Evolutionary conservation across 2,888 invertebrate species (phyloP).

Genomic region (Cremastinae sp.): DNA sequence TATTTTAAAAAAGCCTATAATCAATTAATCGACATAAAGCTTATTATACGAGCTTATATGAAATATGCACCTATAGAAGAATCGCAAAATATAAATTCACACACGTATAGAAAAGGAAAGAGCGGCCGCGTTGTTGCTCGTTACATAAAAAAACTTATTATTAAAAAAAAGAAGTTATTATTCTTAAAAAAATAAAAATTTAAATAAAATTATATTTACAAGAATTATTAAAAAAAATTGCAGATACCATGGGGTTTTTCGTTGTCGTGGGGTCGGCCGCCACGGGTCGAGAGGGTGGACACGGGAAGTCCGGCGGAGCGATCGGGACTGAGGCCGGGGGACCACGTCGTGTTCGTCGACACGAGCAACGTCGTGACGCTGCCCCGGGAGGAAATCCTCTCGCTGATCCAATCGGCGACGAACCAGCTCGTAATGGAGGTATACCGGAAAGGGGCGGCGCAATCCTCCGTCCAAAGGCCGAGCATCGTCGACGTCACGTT

Average conservation of each 20-base stretch:
- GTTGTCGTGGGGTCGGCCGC: slow-evolving; percentile 94
- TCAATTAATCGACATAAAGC: neutral
- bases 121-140: too few species aligned
- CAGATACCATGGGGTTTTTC: slow-evolving; percentile 86
- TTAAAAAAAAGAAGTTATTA: too few species aligned
- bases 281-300: slow-evolving; percentile 91
- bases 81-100: too few species aligned
- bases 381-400: slow-evolving; percentile 86
- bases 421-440: slow-evolving; percentile 77
- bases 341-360: slow-evolving; percentile 94
- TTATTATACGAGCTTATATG: neutral
- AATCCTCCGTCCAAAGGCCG: slow-evolving; percentile 70
- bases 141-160: slow-evolving; percentile 10
- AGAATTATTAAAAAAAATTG: slow-evolving; percentile 35
- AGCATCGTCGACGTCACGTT: slow-evolving; percentile 73
- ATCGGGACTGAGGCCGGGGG: slow-evolving; percentile 91
- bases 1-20: too few species aligned
- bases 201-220: neutral
- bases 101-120: too few species aligned
- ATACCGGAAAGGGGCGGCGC: slow-evolving; percentile 74
- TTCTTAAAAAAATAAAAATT: too few species aligned
- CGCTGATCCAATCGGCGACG: slow-evolving; percentile 83
- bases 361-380: slow-evolving; percentile 92
- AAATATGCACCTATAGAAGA: too few species aligned
- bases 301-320: slow-evolving; percentile 90